Evolutionary conservation across 2,113 vertebrate genomes (phyloP), one percentile per base, ranked within the genome.

Genomic region (Ptychochromis oligacanthus): DNA sequence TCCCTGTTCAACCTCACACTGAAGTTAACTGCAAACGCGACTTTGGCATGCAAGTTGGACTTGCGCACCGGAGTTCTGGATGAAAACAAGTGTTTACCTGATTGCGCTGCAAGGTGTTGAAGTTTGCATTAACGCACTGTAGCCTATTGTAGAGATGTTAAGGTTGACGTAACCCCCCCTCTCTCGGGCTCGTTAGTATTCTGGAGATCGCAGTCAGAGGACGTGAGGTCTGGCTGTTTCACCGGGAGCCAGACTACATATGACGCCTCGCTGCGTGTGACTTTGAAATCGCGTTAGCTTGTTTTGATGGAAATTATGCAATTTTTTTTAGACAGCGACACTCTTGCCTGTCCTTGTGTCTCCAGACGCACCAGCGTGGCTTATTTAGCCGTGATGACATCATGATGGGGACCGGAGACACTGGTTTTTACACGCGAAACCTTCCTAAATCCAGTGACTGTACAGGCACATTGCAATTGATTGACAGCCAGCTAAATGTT

Each of bases 221-320:
- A 95, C 92, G 94, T 94, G 94, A 94, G 93, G 94, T 94, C 92
- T 94, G 93, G 84, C 85, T 87, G 75, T 78, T 87, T 83, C 91
- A 85, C 84, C 80, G 81, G 88, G 80, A 93, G 86, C 88, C 94
- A 94, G 92, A 93, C 94, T 87, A 84, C 83, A 79, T 64, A 86
- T 92, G 93, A 94, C 93, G 91, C 86, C 86, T 86, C 82, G 83
- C 79, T 80, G 84, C 87, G 52, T 90, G 91, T 82, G 90, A 90
- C 87, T 92, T 78, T 77, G 67, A 91, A 85, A 91, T 80, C 38
- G 78, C 82, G n/a, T 77, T 70, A 60, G 77, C 62, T 75, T 18
- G 60, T 75, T 78, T 79, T 55, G 56, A 61, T 78, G 67, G 65
- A 80, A 85, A 91, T 84, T 79, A 61, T 46, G 43, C 77, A 36